phyloP scores from a whole-genome alignment of 2,888 invertebrate genomes.

The Blastobasis adustella region DNA sequence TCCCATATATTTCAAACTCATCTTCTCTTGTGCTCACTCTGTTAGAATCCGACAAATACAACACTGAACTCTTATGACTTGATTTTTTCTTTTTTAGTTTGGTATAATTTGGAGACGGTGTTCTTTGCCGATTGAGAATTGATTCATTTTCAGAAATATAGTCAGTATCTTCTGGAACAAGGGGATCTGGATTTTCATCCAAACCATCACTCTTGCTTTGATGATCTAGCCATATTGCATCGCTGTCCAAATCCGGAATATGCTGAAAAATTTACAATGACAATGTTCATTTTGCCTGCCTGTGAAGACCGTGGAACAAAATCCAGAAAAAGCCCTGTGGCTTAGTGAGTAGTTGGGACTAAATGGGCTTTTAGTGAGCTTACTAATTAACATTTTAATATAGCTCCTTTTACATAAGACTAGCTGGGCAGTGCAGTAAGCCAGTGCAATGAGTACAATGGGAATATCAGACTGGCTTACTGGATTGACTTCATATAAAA shows the following conservation, averaged over 20 bases:
- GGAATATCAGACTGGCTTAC: background rate
- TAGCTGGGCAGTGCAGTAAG: background rate
- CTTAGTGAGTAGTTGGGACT: too few relatives aligned
- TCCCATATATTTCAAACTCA: conserved; percentile 56
- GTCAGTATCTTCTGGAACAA: conserved; percentile 41
- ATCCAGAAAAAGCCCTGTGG: too few relatives aligned
- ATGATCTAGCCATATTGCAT: conserved; percentile 37
- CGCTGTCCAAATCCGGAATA: too few relatives aligned
- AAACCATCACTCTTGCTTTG: conserved; percentile 28
- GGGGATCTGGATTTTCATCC: conserved; percentile 41
- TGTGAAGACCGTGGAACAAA: too few relatives aligned
- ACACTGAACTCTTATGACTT: conserved; percentile 18
- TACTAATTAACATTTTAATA: conserved; percentile 1
- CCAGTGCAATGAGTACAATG: background rate
- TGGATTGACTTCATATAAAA: background rate
- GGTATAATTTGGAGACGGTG: conserved; percentile 21
- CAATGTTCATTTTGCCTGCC: too few relatives aligned
- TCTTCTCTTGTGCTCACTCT: conserved; percentile 29
- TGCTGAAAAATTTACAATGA: too few relatives aligned
- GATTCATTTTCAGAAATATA: conserved; percentile 23
- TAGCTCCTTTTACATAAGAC: background rate
- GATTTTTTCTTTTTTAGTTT: conserved; percentile 36
- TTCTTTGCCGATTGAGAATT: conserved; percentile 26
- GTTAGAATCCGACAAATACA: conserved; percentile 12
- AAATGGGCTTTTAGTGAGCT: background rate